Evolutionary conservation across 2,888 invertebrate genomes (phyloP).

Genomic region (Minunthozetes semirufus): DNA sequence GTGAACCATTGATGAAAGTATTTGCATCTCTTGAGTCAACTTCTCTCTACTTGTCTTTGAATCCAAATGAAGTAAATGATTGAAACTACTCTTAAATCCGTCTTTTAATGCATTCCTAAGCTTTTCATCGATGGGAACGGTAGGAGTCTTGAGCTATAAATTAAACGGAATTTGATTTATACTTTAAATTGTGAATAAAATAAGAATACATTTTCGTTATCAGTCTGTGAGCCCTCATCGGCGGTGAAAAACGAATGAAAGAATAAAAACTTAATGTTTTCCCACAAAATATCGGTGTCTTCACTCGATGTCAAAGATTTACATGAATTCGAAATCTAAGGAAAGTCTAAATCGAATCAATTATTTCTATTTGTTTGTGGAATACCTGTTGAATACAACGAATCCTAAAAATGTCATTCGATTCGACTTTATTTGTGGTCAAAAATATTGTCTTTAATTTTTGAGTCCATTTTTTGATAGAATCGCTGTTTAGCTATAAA

Average conservation of each 20-base stretch:
- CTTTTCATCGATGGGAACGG: slow-evolving; percentile 14
- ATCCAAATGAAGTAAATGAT: slow-evolving; percentile 1
- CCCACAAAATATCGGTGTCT: slow-evolving; percentile 22
- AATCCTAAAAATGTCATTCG: slow-evolving; percentile 28
- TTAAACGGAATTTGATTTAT: background rate
- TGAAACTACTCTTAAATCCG: slow-evolving; percentile 22
- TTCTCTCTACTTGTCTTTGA: slow-evolving; percentile 19
- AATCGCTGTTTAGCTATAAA: slow-evolving; percentile 12
- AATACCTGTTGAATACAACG: slow-evolving; percentile 36
- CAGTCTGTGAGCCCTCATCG: background rate
- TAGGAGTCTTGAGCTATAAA: background rate
- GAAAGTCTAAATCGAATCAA: background rate
- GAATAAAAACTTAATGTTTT: slow-evolving; percentile 29
- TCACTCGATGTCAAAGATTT: slow-evolving; percentile 28
- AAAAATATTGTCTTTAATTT: slow-evolving; percentile 27
- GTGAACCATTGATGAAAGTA: slow-evolving; percentile 11
- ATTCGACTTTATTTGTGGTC: slow-evolving; percentile 4
- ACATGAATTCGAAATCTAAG: background rate
- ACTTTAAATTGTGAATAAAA: background rate
- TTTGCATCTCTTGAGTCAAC: background rate
- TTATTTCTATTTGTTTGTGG: background rate
- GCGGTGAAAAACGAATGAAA: slow-evolving; percentile 30
- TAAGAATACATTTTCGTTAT: background rate
- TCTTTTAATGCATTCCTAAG: slow-evolving; percentile 21
- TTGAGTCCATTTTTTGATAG: slow-evolving; percentile 23